Evolutionary conservation across 2,888 invertebrate genomes (phyloP).

Genomic region (Drosophila parthenogenetica): DNA sequence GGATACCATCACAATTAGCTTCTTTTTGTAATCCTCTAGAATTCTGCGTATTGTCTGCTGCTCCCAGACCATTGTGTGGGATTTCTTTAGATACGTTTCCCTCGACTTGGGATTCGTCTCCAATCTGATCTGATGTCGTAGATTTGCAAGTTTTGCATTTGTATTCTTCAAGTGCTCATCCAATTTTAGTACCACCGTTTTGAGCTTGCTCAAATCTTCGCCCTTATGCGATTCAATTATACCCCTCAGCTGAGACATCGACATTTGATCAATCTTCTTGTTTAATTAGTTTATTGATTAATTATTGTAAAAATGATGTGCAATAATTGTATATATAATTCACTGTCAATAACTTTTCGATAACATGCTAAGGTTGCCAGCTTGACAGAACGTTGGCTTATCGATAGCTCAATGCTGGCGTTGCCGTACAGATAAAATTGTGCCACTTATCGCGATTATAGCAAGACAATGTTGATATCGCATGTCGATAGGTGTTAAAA

Average conservation of each 20-base stretch:
- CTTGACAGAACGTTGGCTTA: constrained; percentile 26
- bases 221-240: constrained; percentile 1
- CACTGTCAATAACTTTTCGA: constrained; percentile 35
- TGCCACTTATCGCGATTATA: neutral
- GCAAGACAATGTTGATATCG: neutral
- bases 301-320: neutral
- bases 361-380: constrained; percentile 26
- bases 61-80: constrained; percentile 34
- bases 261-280: constrained; percentile 16
- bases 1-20: constrained; percentile 7
- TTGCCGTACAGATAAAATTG: constrained; percentile 28
- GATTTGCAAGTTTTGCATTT: constrained; percentile 36
- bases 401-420: constrained; percentile 35
- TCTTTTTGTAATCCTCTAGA: constrained; percentile 20
- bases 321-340: neutral
- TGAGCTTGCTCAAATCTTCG: constrained; percentile 16
- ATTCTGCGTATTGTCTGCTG: constrained; percentile 36
- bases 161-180: constrained; percentile 24
- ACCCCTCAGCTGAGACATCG: constrained; percentile 3
- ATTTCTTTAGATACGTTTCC: constrained; percentile 14
- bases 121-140: constrained; percentile 14
- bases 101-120: constrained; percentile 15
- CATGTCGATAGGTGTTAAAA: neutral
- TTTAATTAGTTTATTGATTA: neutral
- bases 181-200: constrained; percentile 6